Evolutionary conservation across 2,113 vertebrate genomes (phyloP).

Genomic region (Xiphophorus couchianus): DNA sequence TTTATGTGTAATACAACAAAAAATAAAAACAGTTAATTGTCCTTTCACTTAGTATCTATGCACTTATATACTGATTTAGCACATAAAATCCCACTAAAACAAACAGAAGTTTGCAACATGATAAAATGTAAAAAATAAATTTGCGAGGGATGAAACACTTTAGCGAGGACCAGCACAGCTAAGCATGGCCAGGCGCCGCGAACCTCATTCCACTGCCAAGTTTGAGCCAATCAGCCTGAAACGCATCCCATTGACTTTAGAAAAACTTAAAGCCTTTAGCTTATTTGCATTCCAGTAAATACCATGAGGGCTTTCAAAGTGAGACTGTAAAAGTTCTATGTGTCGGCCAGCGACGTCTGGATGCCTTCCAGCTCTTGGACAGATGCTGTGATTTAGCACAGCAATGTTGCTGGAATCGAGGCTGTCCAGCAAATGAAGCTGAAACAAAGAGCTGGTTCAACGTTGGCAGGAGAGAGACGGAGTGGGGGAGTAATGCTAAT

Average conservation of each 20-base stretch:
- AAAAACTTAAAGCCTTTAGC: constrained; percentile 14
- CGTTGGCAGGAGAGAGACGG: constrained; percentile 23
- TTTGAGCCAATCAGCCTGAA: background rate
- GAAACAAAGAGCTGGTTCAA: constrained; percentile 79
- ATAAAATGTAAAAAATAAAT: too few relatives aligned
- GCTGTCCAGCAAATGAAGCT: constrained; percentile 23
- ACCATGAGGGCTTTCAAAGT: constrained; percentile 36
- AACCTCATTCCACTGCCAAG: background rate
- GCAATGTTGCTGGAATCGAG: constrained; percentile 38
- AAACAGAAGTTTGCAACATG: too few relatives aligned
- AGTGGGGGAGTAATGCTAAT: constrained; percentile 67
- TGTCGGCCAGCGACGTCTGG: constrained; percentile 42
- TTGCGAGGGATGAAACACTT: too few relatives aligned
- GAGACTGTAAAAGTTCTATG: constrained; percentile 22
- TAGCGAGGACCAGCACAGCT: background rate
- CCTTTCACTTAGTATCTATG: too few relatives aligned
- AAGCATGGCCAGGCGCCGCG: background rate
- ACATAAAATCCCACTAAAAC: too few relatives aligned
- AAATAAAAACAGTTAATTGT: too few relatives aligned
- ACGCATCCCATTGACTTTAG: constrained; percentile 1
- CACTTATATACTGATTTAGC: too few relatives aligned
- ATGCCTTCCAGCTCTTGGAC: constrained; percentile 57
- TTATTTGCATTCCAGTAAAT: constrained; percentile 32
- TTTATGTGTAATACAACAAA: too few relatives aligned
- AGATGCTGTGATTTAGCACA: constrained; percentile 69